Conservation (phyloP, 2,797 vertebrate genomes). For the Mionectes olivaceus region DNA sequence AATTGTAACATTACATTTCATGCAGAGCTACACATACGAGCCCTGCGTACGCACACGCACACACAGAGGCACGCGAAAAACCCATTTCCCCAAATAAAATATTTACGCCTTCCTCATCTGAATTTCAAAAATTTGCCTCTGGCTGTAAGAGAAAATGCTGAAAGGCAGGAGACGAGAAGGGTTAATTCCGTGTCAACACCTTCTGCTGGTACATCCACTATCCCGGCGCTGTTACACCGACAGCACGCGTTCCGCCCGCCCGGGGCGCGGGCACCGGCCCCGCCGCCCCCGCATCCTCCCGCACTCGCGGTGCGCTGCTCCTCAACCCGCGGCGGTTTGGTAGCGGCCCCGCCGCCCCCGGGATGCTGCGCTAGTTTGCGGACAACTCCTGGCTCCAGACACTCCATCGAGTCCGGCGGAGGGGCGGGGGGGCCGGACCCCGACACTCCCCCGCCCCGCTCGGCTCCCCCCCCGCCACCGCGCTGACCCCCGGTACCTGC, state of each 20-base stretch:
- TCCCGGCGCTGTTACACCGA: neutral
- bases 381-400: neutral
- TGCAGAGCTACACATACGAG: neutral
- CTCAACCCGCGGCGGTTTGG: neutral
- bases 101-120: neutral
- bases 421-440: too few relatives aligned
- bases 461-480: too few relatives aligned
- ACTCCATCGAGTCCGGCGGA: neutral
- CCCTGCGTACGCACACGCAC: rapidly evolving
- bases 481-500: neutral
- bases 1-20: rapidly evolving
- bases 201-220: neutral
- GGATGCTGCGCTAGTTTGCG: neutral
- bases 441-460: neutral
- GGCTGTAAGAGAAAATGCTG: neutral
- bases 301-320: neutral
- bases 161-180: neutral
- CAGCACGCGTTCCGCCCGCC: neutral
- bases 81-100: neutral
- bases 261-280: neutral
- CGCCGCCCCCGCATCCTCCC: neutral
- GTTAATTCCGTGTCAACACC: conserved; percentile 40
- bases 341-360: neutral
- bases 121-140: neutral
- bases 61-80: neutral